Evolutionary conservation across 2,888 invertebrate species (phyloP).

Genomic region (Pherbina coryleti): DNA sequence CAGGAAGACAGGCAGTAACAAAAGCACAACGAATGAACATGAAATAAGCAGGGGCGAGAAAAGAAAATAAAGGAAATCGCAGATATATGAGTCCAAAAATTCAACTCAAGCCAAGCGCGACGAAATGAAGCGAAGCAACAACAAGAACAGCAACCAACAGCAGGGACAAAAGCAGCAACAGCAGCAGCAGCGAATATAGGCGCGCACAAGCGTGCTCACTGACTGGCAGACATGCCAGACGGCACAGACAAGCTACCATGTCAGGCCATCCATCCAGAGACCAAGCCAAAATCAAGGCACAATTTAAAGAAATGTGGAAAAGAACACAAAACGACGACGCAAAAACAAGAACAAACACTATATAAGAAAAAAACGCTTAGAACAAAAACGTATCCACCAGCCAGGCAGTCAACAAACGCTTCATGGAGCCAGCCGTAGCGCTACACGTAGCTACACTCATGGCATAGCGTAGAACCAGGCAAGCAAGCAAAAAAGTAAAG

Average conservation of each 20-base stretch:
- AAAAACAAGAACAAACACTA: conserved; percentile 39
- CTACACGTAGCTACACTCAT: conserved; percentile 19
- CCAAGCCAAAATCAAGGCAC: conserved; percentile 11
- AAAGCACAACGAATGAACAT: conserved; percentile 36
- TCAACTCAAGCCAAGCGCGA: conserved; percentile 33
- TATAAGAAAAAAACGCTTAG: conserved; percentile 17
- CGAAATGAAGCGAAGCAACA: conserved; percentile 14
- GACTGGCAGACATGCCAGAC: conserved; percentile 16
- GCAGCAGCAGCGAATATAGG: conserved; percentile 38
- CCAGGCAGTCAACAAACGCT: neutral
- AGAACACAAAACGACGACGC: conserved; percentile 31
- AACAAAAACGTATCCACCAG: conserved; percentile 22
- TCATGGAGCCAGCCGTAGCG: conserved; percentile 8
- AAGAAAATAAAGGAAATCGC: conserved; percentile 22
- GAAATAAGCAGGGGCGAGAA: conserved; percentile 39
- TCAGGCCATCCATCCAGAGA: conserved; percentile 9
- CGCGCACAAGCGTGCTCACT: conserved; percentile 46
- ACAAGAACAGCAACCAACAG: conserved; percentile 6
- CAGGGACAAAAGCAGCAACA: conserved; percentile 28
- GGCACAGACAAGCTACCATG: conserved; percentile 29
- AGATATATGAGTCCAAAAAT: conserved; percentile 35
- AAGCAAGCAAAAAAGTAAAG: neutral
- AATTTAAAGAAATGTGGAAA: conserved; percentile 28
- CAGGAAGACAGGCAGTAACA: neutral
- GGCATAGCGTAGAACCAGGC: neutral